Evolutionary conservation across 2,797 vertebrate species (phyloP), one percentile per base, ranked within the genome.

Genomic region (Petrocephalus sullivani): DNA sequence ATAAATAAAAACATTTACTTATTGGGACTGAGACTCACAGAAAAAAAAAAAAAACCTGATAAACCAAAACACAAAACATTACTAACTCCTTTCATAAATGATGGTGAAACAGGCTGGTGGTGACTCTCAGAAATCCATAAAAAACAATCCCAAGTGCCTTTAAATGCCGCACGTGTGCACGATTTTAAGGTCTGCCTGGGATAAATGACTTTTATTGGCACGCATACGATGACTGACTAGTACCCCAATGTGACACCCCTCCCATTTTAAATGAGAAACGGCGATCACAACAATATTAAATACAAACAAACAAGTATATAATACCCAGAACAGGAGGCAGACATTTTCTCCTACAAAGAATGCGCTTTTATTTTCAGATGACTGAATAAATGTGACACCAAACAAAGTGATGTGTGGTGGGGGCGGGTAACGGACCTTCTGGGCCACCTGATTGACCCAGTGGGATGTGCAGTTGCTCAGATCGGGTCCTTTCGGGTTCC

Each of bases 401-500:
- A 23, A 49, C 5, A 21, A 1, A 23, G 21, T 7, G 10, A 84
- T 49, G 49, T 0, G 14, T 3, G 16, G 57, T 4, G 57, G 19
- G 57, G n/a, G n/a, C 0, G 6, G 58, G n/a, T 1, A 16, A 87
- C 94, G 90, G 94, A 98, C 97, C 97, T 98, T 98, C 92, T 98
- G 97, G 87, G 97, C 96, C 81, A 98, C 96, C 93, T 98, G 97
- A 94, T 96, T 98, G 94, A 98, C 97, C 97, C 97, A 98, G 51
- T 97, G 97, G 88, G 97, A 98, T 85, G 97, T 98, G 92, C 97
- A 98, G 94, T 98, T 98, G 92, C 97, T 98, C 91, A 98, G 96
- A 93, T 98, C 97, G 64, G 97, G 97, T 61, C 97, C 97, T 91
- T 96, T 95, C 86, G 97, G 95, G 91, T 96, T 97, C 97, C 97